Percentiles rank a stretch among this genome's conserved stretches.
phyloP scores from a whole-genome alignment of 2,797 vertebrate genomes.

The Poecilia picta region DNA sequence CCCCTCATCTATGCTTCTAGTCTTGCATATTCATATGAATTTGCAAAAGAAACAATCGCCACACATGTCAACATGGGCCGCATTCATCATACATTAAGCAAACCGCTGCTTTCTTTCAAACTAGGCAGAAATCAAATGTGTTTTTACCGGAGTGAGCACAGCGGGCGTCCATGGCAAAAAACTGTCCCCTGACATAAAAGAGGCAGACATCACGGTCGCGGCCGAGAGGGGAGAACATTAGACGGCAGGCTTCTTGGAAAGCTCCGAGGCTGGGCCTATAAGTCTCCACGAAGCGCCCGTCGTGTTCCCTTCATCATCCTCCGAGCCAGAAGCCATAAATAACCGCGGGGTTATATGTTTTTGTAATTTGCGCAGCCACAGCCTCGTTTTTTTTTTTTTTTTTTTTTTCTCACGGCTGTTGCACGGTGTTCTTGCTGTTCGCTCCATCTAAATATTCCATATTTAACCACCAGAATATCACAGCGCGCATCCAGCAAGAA shows the following conservation, averaged over 20 bases:
- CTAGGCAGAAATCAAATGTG: background rate
- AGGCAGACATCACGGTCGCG: constrained; percentile 75
- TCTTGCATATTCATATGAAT: background rate
- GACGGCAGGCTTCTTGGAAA: constrained; percentile 74
- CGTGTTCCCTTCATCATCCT: constrained; percentile 47
- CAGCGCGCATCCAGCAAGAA: constrained; percentile 10
- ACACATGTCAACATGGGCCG: background rate
- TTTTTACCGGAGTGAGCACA: constrained; percentile 78
- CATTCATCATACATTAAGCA: background rate
- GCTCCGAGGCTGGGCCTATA: constrained; percentile 73
- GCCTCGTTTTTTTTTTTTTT: constrained; percentile 6
- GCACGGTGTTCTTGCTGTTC: constrained; percentile 19
- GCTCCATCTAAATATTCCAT: constrained; percentile 38
- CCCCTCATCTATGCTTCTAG: too few species aligned
- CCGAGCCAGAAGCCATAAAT: constrained; percentile 73
- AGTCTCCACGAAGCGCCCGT: constrained; percentile 70
- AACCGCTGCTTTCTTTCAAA: constrained; percentile 6
- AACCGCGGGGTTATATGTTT: constrained; percentile 11
- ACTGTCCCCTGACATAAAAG: constrained; percentile 76
- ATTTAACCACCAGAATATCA: constrained; percentile 4
- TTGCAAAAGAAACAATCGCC: background rate
- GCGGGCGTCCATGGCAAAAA: constrained; percentile 83
- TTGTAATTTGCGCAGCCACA: constrained; percentile 26
- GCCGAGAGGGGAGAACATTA: constrained; percentile 76
- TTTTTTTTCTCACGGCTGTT: constrained; percentile 21